Base-by-base conservation (phyloP, 2,797 vertebrate genomes). In the Avahi laniger region DNA sequence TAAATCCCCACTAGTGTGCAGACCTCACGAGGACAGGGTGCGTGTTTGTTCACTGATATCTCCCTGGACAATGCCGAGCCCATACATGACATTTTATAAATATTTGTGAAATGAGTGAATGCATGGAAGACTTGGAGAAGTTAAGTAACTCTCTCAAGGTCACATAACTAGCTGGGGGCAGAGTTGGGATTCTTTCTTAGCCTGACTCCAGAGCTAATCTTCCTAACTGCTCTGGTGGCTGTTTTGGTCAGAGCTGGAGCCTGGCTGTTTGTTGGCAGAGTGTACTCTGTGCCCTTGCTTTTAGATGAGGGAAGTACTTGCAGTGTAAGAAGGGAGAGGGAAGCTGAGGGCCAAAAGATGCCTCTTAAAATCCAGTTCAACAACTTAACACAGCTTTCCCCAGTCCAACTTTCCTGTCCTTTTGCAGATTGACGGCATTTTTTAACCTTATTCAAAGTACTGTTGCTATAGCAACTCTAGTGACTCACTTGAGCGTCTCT, bases 391-490 rank as follows among this genome's bases (percentile, higher is more conserved):
- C 41, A 54, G 30, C 46, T 76, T 48, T 94, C 52, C 46, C 26
- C 11, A 73, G 67, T 35, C 72, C 54, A 87, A 50, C 50, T 61
- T 80, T 78, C 63, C 52, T 87, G 22, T 81, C 69, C 65, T 89
- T 93, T 76, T 90, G 87, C 88, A 84, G 52, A 67, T 8, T 26
- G 43, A 50, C 38, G 84, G 28, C 76, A 59, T 65, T 95, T 96
- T 93, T 50, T 17, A 93, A 89, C 78, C 80, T 92, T 54, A 52
- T 76, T 92, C 70, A 67, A 59, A 90, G 70, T 95, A 72, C 11
- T 59, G 9, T 94, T 94, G 81, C 75, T 73, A 43, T 95, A 84
- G 94, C 59, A 81, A 95, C 87, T 48, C 5, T 14, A 91, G n/a
- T 89, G 83, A 90, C 86, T 92, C 92, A 82, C 50, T 91, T 48